phyloP scores from a whole-genome alignment of 2,888 invertebrate genomes.

The Strigamia maritima region DNA sequence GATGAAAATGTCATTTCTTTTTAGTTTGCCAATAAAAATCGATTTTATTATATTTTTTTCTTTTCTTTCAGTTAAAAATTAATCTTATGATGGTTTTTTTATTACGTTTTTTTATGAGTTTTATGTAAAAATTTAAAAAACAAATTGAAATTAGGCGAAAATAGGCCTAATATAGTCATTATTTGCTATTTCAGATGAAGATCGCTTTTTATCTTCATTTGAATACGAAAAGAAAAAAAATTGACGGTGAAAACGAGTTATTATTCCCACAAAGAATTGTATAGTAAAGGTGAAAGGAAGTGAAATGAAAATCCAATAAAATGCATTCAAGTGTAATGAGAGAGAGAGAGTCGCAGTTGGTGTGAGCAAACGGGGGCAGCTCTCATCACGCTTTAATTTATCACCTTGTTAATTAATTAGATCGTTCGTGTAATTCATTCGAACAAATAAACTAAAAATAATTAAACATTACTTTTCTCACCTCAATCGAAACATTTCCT shows the following conservation, averaged over 20 bases:
- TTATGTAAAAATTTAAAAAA: not conserved
- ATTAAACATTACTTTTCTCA: not conserved
- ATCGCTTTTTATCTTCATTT: not conserved
- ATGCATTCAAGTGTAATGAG: not conserved
- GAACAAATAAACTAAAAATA: not conserved
- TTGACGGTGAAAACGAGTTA: not conserved
- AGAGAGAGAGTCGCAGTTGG: not conserved
- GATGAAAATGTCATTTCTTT: too few relatives aligned
- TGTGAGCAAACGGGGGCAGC: not conserved
- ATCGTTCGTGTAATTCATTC: not conserved
- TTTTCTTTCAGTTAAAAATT: too few relatives aligned
- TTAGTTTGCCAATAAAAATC: too few relatives aligned
- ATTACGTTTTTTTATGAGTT: not conserved
- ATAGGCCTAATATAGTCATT: not conserved
- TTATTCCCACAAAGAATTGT: not conserved
- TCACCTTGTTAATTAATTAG: conserved; percentile 28
- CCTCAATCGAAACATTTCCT: conserved; percentile 9
- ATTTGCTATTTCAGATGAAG: too few relatives aligned
- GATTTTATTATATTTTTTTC: too few relatives aligned
- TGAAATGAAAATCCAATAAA: conserved; percentile 16
- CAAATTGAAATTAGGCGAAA: not conserved
- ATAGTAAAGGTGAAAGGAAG: not conserved
- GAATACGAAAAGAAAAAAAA: not conserved
- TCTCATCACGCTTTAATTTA: not conserved
- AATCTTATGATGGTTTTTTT: too few relatives aligned